Base-by-base conservation (phyloP, 2,888 invertebrate species). In the Cancer borealis region DNA sequence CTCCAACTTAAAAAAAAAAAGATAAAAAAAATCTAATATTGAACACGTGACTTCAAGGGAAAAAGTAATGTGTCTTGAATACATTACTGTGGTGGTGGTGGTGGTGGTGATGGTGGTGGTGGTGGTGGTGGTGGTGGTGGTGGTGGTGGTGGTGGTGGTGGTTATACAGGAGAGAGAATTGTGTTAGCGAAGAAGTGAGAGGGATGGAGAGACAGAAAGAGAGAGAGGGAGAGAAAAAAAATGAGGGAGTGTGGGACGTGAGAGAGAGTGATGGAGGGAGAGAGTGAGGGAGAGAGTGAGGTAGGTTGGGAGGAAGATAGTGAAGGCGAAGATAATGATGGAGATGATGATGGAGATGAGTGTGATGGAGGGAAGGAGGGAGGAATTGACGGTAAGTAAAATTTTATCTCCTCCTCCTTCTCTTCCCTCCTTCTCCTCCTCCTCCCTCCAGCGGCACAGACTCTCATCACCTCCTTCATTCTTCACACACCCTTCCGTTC, bases 401-500 rank as follows among this genome's bases (percentile, higher is more conserved):
- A 17, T 66, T 66, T 66, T 66, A 66, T 21, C 66, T n/a, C 66
- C 79, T 26, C 79, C 79, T 79, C 79, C 26, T 79, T 26, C 73
- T 79, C 60, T 60, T 60, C 60, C 66, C 8, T 66, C n/a, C n/a
- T 66, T n/a, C n/a, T 66, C 66, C n/a, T 66, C 66, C 66, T 66
- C 66, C 21, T 66, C 66, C 66, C 6, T 66, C 66, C 66, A 66
- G 21, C n/a, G n/a, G 6, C 5, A 66, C 21, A 66, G n/a, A n/a
- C 5, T 17, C 66, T 66, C n/a, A 66, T 21, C n/a, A 66, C 66
- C n/a, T 66, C 21, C n/a, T n/a, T 4, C 66, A 66, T 66, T 6
- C 79, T 79, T 79, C 79, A 79, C 79, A 79, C 79, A 79, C 79
- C 79, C 79, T 79, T 79, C 49, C 49, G 90, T 54, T 54, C 47